Conservation (phyloP, 2,888 invertebrate genomes). For the Hydroisotoma schaefferi region DNA sequence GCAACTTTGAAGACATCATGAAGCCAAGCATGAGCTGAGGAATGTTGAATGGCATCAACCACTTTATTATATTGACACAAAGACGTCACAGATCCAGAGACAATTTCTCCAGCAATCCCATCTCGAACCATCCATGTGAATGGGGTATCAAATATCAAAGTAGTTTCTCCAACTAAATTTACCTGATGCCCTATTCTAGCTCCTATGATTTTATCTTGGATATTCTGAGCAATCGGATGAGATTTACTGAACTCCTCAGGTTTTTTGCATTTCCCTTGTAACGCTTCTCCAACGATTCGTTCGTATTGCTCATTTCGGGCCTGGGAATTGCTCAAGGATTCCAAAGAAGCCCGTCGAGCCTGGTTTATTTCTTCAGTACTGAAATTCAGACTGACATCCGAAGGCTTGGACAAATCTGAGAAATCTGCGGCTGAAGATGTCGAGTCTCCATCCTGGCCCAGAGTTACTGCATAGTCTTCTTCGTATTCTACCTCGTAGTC, state of each 20-base stretch:
- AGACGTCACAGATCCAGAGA: conserved; percentile 29
- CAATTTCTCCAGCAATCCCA: conserved; percentile 27
- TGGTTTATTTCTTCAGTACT: too few relatives aligned
- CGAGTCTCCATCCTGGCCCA: background rate
- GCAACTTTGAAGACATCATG: conserved; percentile 40
- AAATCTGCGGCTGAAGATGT: background rate
- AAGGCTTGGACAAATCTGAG: too few relatives aligned
- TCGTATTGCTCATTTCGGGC: too few relatives aligned
- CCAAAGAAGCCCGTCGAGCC: too few relatives aligned
- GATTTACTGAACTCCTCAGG: conserved; percentile 17
- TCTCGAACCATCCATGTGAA: conserved; percentile 28
- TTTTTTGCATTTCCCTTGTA: conserved; percentile 13
- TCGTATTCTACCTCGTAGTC: conserved; percentile 12
- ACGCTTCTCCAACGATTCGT: background rate
- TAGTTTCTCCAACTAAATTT: background rate
- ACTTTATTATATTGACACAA: conserved; percentile 36
- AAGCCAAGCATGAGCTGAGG: conserved; percentile 30
- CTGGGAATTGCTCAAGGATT: too few relatives aligned
- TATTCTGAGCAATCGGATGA: conserved; percentile 2
- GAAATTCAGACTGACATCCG: too few relatives aligned
- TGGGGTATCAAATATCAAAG: conserved; percentile 31
- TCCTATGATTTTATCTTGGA: background rate
- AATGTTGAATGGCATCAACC: conserved; percentile 19
- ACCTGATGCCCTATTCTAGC: too few relatives aligned
- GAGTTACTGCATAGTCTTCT: background rate